Base-by-base conservation (phyloP, 2,888 invertebrate genomes). In the Pachymerium ferrugineum region DNA sequence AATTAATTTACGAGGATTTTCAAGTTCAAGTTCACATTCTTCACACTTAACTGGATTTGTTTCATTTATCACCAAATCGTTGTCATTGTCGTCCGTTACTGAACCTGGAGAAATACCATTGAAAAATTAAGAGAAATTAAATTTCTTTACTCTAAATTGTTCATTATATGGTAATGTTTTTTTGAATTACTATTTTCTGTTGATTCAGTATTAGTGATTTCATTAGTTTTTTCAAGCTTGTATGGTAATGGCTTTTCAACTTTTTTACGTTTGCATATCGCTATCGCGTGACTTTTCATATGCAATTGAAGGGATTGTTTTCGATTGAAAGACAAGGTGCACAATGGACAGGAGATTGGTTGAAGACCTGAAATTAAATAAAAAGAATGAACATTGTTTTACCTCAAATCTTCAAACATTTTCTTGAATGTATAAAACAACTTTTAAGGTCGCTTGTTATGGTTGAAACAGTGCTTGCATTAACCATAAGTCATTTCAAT, bases 41-140 rank as follows among this genome's bases (percentile, higher is more conserved):
- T 72, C 72, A n/a, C 72, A 72, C 38, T 42, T n/a, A 3, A 72
- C 47, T 4, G 72, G 72, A 33, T 33, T 70, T 33, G 67, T 3
- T 16, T 4, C 42, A 8, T 8, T 14, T 4, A n/a, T 42, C 14
- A 16, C 8, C 6, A 19, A 19, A 54, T 33, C n/a, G 30, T 33
- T 1, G 1, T 28, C n/a, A 8, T 68, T 29, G n/a, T 68, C 68
- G 16, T 47, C 16, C 8, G n/a, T n/a, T n/a, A n/a, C n/a, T n/a
- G n/a, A n/a, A n/a, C n/a, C n/a, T n/a, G n/a, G n/a, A n/a, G n/a
- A n/a, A n/a, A n/a, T n/a, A n/a, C n/a, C n/a, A n/a, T n/a, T n/a
- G n/a, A n/a, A n/a, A n/a, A n/a, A n/a, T n/a, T n/a, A n/a, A n/a
- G n/a, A n/a, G n/a, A n/a, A n/a, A n/a, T n/a, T n/a, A n/a, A n/a